phyloP scores from a whole-genome alignment of 2,888 invertebrate species.

The Acrobasis consociella region DNA sequence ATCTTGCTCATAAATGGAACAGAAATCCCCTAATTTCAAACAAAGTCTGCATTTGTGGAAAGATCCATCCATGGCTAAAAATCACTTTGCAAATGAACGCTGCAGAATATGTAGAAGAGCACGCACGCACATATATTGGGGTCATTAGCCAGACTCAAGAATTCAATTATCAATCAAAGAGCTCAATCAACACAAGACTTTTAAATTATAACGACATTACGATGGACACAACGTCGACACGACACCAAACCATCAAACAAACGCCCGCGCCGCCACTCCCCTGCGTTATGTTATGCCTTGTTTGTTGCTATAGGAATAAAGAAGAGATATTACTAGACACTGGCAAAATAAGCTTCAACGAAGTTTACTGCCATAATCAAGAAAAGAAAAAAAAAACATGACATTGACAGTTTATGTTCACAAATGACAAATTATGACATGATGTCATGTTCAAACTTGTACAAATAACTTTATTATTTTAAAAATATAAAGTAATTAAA shows the following conservation, averaged over 20 bases:
- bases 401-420: no score
- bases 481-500: not conserved
- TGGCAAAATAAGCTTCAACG: no score
- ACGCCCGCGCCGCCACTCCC: no score
- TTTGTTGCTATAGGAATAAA: no score
- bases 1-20: constrained; percentile 77
- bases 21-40: constrained; percentile 74
- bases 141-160: not conserved
- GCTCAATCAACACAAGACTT: not conserved
- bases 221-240: no score
- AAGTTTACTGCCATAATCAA: no score
- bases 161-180: not conserved
- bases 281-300: no score
- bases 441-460: no score
- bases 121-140: not conserved
- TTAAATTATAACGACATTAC: constrained; percentile 1
- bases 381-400: no score
- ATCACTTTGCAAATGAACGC: not conserved
- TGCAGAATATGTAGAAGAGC: not conserved
- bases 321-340: no score
- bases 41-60: constrained; percentile 76
- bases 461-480: not conserved
- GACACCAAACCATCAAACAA: not conserved
- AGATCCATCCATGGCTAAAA: constrained; percentile 47
- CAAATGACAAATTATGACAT: no score